phyloP scores from a whole-genome alignment of 2,113 vertebrate genomes.

The Salvelinus fontinalis region DNA sequence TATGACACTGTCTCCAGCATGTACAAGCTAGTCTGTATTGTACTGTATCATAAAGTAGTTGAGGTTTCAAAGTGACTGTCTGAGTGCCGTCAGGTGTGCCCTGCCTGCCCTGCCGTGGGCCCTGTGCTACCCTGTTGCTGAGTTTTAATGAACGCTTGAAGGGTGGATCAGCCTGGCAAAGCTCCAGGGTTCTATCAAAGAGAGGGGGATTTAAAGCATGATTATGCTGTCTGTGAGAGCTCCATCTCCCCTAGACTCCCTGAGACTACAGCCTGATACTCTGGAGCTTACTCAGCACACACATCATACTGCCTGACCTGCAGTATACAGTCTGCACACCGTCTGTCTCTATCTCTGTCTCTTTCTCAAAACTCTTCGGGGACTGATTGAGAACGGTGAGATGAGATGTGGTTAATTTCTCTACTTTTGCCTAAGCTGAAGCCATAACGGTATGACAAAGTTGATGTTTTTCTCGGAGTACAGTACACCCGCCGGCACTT shows the following conservation, averaged over 20 bases:
- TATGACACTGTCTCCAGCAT: background rate
- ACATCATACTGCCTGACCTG: background rate
- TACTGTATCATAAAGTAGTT: background rate
- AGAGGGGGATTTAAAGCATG: constrained; percentile 44
- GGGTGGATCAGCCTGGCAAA: constrained; percentile 49
- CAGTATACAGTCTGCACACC: background rate
- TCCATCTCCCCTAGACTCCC: constrained; percentile 27
- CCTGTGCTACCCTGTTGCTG: constrained; percentile 41
- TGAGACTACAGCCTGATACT: background rate
- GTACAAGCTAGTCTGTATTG: constrained; percentile 11
- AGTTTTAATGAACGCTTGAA: constrained; percentile 61
- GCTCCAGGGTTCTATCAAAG: constrained; percentile 51
- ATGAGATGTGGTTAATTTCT: too few species aligned
- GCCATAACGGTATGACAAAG: background rate
- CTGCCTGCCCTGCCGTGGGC: constrained; percentile 22
- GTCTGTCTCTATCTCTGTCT: background rate
- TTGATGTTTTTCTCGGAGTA: background rate
- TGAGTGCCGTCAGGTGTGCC: constrained; percentile 23
- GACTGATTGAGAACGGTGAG: too few species aligned
- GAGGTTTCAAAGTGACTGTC: constrained; percentile 10
- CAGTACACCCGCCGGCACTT: too few species aligned
- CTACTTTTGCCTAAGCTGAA: too few species aligned
- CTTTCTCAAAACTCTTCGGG: too few species aligned
- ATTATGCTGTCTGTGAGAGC: constrained; percentile 46
- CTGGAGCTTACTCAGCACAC: background rate